These are phyloP conservation scores for Psilopogon haemacephalus DNA, from an alignment of 2,113 vertebrate species.

Conservation along the genomic window DNA sequence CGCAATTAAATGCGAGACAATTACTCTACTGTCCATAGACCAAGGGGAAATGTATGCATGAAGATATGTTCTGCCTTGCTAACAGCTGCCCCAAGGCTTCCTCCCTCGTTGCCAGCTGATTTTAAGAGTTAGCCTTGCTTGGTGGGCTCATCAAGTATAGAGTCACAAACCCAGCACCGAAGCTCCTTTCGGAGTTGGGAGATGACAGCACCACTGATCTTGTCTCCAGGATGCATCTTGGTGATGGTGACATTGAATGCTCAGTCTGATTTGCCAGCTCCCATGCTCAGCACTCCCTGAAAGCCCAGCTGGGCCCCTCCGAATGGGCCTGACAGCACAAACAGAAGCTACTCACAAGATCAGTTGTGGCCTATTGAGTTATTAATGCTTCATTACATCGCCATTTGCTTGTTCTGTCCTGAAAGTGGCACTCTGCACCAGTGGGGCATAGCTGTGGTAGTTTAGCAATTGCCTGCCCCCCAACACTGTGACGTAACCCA, in stretches of 20 bases:
- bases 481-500: too few relatives aligned
- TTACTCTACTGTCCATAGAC: not conserved
- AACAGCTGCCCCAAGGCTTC: not conserved
- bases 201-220: fast-evolving
- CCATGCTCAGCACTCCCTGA: not conserved
- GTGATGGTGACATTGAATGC: not conserved
- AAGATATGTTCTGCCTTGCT: not conserved
- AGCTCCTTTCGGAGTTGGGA: not conserved
- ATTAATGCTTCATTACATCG: not conserved
- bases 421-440: fast-evolving
- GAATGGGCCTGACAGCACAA: not conserved
- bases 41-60: not conserved
- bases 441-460: not conserved
- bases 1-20: not conserved
- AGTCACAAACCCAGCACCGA: fast-evolving
- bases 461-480: too few relatives aligned
- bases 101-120: not conserved
- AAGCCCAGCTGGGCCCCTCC: not conserved
- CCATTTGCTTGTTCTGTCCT: not conserved
- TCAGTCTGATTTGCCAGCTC: not conserved
- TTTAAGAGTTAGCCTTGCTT: not conserved
- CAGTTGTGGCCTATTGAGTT: not conserved
- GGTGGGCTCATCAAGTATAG: not conserved
- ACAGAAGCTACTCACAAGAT: not conserved
- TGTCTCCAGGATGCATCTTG: fast-evolving